Evolutionary conservation across 2,797 vertebrate genomes (phyloP).

Genomic region (Odontamblyopus rebecca): DNA sequence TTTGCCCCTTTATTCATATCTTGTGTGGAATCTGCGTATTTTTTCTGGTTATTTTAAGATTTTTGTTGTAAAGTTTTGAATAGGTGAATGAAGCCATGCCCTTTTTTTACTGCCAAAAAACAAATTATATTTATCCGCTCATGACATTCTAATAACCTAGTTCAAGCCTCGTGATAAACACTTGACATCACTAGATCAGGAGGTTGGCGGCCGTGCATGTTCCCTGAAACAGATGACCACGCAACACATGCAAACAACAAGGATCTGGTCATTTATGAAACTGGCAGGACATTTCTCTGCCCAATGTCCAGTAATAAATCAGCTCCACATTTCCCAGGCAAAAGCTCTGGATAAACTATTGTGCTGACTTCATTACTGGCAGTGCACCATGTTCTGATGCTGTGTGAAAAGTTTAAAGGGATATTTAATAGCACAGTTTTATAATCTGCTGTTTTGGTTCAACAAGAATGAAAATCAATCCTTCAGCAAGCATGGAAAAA

Average conservation of each 20-base stretch:
- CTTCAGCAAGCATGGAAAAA: conserved; percentile 48
- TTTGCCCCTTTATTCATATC: no score
- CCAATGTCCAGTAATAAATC: conserved; percentile 26
- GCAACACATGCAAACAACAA: conserved; percentile 15
- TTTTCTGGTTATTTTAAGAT: no score
- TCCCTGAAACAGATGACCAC: conserved; percentile 15
- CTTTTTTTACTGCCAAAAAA: no score
- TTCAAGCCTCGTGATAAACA: not conserved
- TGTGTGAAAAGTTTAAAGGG: conserved; percentile 22
- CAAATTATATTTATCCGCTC: not conserved
- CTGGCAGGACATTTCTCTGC: conserved; percentile 24
- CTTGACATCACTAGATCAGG: not conserved
- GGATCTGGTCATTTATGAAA: conserved; percentile 9
- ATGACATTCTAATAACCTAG: not conserved
- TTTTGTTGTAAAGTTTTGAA: no score
- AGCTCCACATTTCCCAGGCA: conserved; percentile 24
- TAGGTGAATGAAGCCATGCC: no score
- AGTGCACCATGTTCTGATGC: conserved; percentile 46
- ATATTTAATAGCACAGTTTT: conserved; percentile 33
- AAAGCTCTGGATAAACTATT: conserved; percentile 27
- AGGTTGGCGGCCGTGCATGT: not conserved
- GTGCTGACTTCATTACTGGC: conserved; percentile 55
- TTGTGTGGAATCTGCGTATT: no score
- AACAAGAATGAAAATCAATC: conserved; percentile 39
- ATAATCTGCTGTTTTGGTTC: conserved; percentile 30